Conservation (phyloP, 2,113 vertebrate species). For the Porphyrio hochstetteri region DNA sequence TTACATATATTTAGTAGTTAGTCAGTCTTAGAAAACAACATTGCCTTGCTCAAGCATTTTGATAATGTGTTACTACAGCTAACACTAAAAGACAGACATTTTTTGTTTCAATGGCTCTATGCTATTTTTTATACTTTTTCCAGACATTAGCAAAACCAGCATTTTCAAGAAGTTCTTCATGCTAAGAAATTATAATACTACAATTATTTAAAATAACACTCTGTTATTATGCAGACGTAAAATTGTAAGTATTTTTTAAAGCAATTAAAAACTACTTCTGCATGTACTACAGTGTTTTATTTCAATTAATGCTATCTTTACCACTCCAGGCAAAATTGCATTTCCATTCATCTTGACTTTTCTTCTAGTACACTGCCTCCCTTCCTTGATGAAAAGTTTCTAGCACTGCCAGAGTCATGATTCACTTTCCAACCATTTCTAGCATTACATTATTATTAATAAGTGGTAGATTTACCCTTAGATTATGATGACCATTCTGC, state of each 20-base stretch:
- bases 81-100: not conserved
- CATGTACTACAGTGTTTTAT: not conserved
- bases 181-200: not conserved
- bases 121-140: not conserved
- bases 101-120: not conserved
- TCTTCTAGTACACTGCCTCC: not conserved
- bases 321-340: not conserved
- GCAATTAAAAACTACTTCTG: not conserved
- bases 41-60: not conserved
- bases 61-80: not conserved
- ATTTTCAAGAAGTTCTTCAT: not conserved
- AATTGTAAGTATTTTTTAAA: not conserved
- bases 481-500: not conserved
- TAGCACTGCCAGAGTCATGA: not conserved
- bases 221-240: not conserved
- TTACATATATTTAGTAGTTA: not conserved
- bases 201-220: not conserved
- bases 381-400: not conserved
- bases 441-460: not conserved
- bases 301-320: not conserved
- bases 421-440: not conserved
- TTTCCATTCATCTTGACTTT: not conserved
- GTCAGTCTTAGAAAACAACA: not conserved
- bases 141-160: not conserved
- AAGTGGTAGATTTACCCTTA: not conserved